Conservation (phyloP, 2,888 invertebrate genomes). For the Aromia moschata region DNA sequence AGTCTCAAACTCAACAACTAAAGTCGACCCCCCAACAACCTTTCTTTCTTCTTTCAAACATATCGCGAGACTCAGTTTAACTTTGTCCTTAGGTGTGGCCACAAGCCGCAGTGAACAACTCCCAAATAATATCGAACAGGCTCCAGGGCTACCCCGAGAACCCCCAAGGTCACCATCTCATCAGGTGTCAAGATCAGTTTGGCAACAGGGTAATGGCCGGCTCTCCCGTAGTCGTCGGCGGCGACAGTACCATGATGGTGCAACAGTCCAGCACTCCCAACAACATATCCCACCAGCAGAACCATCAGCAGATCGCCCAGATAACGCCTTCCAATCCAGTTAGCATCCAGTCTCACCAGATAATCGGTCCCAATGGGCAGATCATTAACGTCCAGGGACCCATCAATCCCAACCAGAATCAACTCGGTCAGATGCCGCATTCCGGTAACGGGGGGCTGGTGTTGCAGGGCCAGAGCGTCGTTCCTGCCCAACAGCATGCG, state of each 20-base stretch:
- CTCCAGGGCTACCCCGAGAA: slow-evolving; percentile 47
- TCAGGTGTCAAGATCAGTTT: slow-evolving; percentile 58
- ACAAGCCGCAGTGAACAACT: slow-evolving; percentile 45
- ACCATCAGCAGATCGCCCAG: slow-evolving; percentile 47
- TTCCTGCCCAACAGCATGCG: slow-evolving; percentile 42
- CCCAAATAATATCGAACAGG: slow-evolving; percentile 46
- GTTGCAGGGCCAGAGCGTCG: slow-evolving; percentile 52
- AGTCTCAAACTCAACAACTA: too few species aligned
- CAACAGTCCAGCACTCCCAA: slow-evolving; percentile 51
- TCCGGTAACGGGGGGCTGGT: slow-evolving; percentile 44
- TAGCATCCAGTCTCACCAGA: slow-evolving; percentile 56
- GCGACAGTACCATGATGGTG: slow-evolving; percentile 56
- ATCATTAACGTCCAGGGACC: slow-evolving; percentile 69
- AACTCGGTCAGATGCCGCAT: slow-evolving; percentile 36
- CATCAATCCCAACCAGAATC: slow-evolving; percentile 51
- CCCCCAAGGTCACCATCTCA: slow-evolving; percentile 41
- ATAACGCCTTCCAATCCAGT: slow-evolving; percentile 35
- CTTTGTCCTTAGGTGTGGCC: slow-evolving; percentile 52
- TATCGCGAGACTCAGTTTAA: too few species aligned
- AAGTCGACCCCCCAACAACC: too few species aligned
- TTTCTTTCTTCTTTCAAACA: too few species aligned
- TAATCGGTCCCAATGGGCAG: slow-evolving; percentile 70
- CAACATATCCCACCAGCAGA: slow-evolving; percentile 46
- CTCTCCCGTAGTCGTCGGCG: slow-evolving; percentile 51
- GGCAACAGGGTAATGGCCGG: slow-evolving; percentile 51